Evolutionary conservation across 2,113 vertebrate genomes (phyloP).

Genomic region (Poecilia latipinna): DNA sequence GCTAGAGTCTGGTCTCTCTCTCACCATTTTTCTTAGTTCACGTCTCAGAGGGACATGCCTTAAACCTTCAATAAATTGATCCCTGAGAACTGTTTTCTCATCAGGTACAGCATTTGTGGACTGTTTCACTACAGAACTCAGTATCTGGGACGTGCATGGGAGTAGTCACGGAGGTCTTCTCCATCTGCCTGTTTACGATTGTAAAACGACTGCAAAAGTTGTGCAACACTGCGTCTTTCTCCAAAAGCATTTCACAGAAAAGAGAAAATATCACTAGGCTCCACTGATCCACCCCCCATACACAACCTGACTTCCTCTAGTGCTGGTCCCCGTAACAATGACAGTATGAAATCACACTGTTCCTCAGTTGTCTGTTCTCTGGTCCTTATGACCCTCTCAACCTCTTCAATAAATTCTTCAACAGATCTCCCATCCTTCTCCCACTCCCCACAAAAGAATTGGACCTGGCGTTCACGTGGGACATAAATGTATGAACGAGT

Average conservation of each 20-base stretch:
- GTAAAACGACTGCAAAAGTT: constrained; percentile 9
- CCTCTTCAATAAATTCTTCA: no score
- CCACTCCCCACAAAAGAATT: no score
- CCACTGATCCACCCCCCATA: no score
- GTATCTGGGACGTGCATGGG: not conserved
- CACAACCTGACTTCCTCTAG: no score
- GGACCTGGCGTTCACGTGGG: no score
- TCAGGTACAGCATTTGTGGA: not conserved
- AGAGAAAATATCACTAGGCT: no score
- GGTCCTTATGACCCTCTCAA: no score
- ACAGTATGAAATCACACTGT: no score
- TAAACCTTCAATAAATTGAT: constrained; percentile 2
- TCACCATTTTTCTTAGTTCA: not conserved
- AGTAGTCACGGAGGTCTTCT: constrained; percentile 8
- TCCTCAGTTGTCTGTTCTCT: no score
- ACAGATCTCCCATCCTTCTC: no score
- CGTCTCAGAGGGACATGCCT: not conserved
- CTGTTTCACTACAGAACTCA: constrained; percentile 5
- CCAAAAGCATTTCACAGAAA: constrained; percentile 9
- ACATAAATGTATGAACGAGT: no score
- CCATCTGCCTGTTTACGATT: constrained; percentile 1
- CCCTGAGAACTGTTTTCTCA: not conserved
- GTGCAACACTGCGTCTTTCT: not conserved
- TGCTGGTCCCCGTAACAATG: no score
- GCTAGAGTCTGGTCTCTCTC: not conserved